Percentiles rank a stretch among this genome's conserved stretches.
Evolutionary conservation across 2,797 vertebrate species (phyloP).

Genomic region (Poeciliopsis presidionis): DNA sequence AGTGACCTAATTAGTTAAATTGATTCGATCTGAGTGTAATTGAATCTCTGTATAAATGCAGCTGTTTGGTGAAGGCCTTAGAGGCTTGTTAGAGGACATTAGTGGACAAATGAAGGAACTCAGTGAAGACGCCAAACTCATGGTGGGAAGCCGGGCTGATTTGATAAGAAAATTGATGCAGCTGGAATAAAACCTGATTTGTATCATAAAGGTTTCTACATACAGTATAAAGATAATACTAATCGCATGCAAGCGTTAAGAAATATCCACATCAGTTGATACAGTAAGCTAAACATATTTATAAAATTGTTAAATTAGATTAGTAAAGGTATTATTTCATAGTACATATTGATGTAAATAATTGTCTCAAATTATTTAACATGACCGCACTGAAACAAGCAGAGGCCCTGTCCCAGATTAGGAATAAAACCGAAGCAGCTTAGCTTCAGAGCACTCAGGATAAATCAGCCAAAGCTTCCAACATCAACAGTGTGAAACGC

Average conservation of each 20-base stretch:
- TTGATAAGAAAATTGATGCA: not conserved
- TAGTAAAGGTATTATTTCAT: not conserved
- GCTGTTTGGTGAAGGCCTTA: not conserved
- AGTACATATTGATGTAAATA: not conserved
- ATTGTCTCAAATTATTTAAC: not conserved
- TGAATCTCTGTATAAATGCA: not conserved
- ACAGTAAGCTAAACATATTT: not conserved
- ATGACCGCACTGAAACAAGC: not conserved
- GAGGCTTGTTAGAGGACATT: not conserved
- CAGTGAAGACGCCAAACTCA: not conserved
- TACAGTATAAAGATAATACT: not conserved
- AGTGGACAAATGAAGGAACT: not conserved
- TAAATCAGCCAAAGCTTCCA: conserved; percentile 1
- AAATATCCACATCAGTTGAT: not conserved
- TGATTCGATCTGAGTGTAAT: not conserved
- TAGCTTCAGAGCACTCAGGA: not conserved
- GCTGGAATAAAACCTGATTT: not conserved
- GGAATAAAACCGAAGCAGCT: too few relatives aligned
- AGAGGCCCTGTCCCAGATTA: not conserved
- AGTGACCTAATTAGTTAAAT: not conserved
- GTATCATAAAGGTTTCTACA: not conserved
- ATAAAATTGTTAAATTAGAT: not conserved
- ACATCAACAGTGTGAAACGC: not conserved
- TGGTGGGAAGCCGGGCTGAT: not conserved
- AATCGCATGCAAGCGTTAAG: not conserved